Base-by-base conservation (phyloP, 2,888 invertebrate species). In the Spodoptera picta region DNA sequence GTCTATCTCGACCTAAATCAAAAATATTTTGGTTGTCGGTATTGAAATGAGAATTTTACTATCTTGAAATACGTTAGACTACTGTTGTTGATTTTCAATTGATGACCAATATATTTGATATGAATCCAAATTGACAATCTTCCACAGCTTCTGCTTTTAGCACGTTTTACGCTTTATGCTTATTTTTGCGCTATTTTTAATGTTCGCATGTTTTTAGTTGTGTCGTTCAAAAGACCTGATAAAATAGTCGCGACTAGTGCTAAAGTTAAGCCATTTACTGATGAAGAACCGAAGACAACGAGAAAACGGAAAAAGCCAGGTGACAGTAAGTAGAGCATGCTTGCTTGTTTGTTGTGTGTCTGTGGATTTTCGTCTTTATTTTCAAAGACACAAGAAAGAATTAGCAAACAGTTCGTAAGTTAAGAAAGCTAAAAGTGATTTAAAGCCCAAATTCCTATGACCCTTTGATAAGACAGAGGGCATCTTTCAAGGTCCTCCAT, bases 151-250 rank as follows among this genome's bases (percentile, higher is more conserved):
- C 45, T 46, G 72, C 56, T 50, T n/a, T 43, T 2, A 24, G 50
- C 53, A 53, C 27, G 46, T 50, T 52, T 76, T 55, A 14, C 31
- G 54, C 52, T 61, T 65, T 27, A 27, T 41, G 69, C n/a, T 52
- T 54, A 55, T 31, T 42, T 63, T 72, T 47, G 77, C 77, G 56
- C 65, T 49, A 23, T 73, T 78, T 19, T 70, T 75, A 72, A 60
- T 65, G 56, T 65, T 50, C 50, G 71, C 71, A 72, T 69, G 69
- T 62, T 94, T 88, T 95, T 95, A 97, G 97, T 97, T 95, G 97
- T 98, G 92, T 97, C 98, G 83, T 98, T 97, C 96, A 98, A 97
- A 96, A 97, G 97, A 90, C 95, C 96, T 80, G 95, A 95, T 83
- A 92, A 87, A 83, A 88, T 90, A 62, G 85, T 82, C 14, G 76